Conservation (phyloP, 2,888 invertebrate species). For the Epiblema foenella region DNA sequence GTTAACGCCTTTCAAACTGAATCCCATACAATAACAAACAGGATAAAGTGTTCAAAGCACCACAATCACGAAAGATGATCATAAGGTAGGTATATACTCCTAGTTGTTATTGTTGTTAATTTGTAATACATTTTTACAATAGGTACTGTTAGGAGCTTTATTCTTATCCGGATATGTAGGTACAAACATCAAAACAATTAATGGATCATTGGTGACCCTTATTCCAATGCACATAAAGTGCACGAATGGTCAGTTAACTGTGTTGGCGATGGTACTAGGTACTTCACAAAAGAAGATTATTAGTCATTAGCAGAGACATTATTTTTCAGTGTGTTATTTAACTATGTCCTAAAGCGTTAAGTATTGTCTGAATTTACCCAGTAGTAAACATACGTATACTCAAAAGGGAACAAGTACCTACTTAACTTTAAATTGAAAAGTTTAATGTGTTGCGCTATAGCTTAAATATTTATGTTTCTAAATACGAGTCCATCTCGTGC, state of each 20-base stretch:
- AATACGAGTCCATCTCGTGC: constrained; percentile 32
- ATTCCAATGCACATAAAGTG: no score
- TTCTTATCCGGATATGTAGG: not conserved
- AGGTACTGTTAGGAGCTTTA: not conserved
- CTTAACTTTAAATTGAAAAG: constrained; percentile 15
- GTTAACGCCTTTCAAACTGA: not conserved
- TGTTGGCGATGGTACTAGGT: no score
- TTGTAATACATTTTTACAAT: not conserved
- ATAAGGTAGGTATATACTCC: no score
- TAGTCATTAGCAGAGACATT: no score
- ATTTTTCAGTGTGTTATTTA: no score
- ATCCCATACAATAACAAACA: not conserved
- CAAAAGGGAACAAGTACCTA: not conserved
- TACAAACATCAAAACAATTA: no score
- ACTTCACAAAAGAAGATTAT: no score
- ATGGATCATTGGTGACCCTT: no score
- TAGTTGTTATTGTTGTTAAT: no score
- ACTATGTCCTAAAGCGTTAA: no score
- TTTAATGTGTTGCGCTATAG: constrained; percentile 26
- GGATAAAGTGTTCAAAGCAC: not conserved
- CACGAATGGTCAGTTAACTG: no score
- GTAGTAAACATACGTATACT: constrained; percentile 1
- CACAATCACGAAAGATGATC: not conserved
- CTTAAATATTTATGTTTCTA: constrained; percentile 28
- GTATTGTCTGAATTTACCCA: no score